phyloP scores from a whole-genome alignment of 2,888 invertebrate genomes.

The Apomyelois bistriatella region DNA sequence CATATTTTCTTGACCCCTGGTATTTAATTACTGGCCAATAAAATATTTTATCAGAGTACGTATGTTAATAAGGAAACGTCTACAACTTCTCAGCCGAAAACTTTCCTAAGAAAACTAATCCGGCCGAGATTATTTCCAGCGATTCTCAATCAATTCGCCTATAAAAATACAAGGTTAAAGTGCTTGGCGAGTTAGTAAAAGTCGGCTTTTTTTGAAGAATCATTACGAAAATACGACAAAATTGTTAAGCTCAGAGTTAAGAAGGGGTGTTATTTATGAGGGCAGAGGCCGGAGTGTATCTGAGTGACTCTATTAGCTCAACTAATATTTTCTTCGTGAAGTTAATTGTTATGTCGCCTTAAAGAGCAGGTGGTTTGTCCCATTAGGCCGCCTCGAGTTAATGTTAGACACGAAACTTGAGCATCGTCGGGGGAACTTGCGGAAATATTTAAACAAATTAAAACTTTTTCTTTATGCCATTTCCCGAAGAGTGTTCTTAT shows the following conservation, averaged over 20 bases:
- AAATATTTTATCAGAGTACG: constrained; percentile 49
- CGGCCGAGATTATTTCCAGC: constrained; percentile 62
- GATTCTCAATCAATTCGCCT: constrained; percentile 69
- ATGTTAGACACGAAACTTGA: constrained; percentile 64
- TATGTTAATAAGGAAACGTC: constrained; percentile 54
- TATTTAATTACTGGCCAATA: constrained; percentile 50
- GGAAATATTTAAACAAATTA: constrained; percentile 78
- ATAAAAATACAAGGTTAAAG: constrained; percentile 63
- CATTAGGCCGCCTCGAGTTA: constrained; percentile 66
- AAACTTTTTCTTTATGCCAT: constrained; percentile 70
- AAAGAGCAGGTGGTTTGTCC: constrained; percentile 75
- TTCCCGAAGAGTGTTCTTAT: constrained; percentile 55
- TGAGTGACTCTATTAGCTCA: constrained; percentile 72
- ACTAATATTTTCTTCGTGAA: constrained; percentile 76
- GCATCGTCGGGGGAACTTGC: constrained; percentile 52
- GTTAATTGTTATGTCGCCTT: constrained; percentile 77
- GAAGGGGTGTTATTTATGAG: constrained; percentile 74
- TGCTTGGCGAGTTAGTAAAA: constrained; percentile 40
- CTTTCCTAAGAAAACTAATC: constrained; percentile 63
- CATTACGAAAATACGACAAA: constrained; percentile 72
- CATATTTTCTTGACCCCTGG: constrained; percentile 24
- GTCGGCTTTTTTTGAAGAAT: constrained; percentile 46
- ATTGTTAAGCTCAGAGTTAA: constrained; percentile 55
- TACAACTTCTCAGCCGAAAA: constrained; percentile 39
- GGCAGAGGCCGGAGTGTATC: constrained; percentile 67